These are phyloP conservation scores for Holacanthella duospinosa DNA, from an alignment of 2,888 invertebrate species.

Conservation along the genomic window DNA sequence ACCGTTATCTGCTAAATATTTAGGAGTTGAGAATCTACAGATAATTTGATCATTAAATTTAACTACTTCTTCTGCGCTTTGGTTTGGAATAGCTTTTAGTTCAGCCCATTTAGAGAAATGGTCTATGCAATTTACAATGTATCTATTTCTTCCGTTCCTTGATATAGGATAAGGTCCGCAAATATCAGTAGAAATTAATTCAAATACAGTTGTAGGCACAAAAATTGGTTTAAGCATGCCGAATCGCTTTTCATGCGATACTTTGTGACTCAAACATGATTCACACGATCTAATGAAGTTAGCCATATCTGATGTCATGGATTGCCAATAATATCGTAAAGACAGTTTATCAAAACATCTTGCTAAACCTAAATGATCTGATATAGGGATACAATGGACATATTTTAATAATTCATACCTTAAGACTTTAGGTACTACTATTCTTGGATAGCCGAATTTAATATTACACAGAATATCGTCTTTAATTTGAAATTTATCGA, in stretches of 20 bases:
- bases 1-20: slow-evolving; percentile 2
- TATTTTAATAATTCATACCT: neutral
- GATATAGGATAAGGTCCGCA: neutral
- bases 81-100: neutral
- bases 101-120: slow-evolving; percentile 4
- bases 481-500: neutral
- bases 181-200: neutral
- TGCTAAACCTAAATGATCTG: neutral
- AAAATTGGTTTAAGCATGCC: neutral
- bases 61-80: neutral
- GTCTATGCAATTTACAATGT: neutral
- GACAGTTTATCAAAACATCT: neutral
- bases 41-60: neutral
- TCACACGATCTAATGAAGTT: neutral
- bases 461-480: neutral
- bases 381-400: neutral
- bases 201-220: neutral
- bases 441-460: neutral
- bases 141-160: neutral
- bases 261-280: neutral
- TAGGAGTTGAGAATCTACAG: neutral
- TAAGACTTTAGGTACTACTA: neutral
- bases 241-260: neutral
- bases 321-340: neutral
- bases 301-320: neutral